Evolutionary conservation across 2,888 invertebrate species (phyloP).

Genomic region (Philereme vetulata): DNA sequence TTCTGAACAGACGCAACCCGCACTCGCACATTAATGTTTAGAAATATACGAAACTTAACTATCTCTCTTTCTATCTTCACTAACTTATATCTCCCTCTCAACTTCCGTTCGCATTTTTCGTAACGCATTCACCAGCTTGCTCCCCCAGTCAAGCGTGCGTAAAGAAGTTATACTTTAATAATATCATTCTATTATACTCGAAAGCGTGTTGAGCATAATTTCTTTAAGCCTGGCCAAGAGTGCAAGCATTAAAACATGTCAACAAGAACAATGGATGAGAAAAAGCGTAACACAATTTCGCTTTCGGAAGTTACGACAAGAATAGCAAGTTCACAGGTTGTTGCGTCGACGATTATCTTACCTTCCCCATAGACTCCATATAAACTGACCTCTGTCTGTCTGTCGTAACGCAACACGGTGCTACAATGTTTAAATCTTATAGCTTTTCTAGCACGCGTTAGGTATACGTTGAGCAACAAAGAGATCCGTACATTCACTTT

Average conservation of each 20-base stretch:
- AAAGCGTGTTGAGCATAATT: neutral
- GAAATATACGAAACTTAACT: too few species aligned
- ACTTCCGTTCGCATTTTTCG: too few species aligned
- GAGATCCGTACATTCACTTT: slow-evolving; percentile 60
- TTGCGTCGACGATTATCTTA: slow-evolving; percentile 23
- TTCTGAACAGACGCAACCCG: too few species aligned
- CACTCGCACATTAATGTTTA: too few species aligned
- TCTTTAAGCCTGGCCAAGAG: neutral
- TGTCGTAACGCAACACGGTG: slow-evolving; percentile 50
- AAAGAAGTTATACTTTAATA: too few species aligned
- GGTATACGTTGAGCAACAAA: slow-evolving; percentile 47
- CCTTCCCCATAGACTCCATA: slow-evolving; percentile 38
- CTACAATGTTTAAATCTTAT: slow-evolving; percentile 46
- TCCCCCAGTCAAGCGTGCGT: too few species aligned
- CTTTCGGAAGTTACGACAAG: slow-evolving; percentile 26
- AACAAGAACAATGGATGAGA: slow-evolving; percentile 26
- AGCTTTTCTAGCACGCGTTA: slow-evolving; percentile 41
- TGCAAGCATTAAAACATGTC: slow-evolving; percentile 9
- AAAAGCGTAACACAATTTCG: slow-evolving; percentile 25
- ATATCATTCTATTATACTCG: too few species aligned
- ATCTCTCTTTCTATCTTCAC: too few species aligned
- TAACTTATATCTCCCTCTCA: too few species aligned
- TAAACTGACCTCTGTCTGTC: slow-evolving; percentile 41
- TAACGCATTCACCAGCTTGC: too few species aligned
- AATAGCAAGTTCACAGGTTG: slow-evolving; percentile 29